phyloP scores from a whole-genome alignment of 2,113 vertebrate genomes.

The Perca fluviatilis region DNA sequence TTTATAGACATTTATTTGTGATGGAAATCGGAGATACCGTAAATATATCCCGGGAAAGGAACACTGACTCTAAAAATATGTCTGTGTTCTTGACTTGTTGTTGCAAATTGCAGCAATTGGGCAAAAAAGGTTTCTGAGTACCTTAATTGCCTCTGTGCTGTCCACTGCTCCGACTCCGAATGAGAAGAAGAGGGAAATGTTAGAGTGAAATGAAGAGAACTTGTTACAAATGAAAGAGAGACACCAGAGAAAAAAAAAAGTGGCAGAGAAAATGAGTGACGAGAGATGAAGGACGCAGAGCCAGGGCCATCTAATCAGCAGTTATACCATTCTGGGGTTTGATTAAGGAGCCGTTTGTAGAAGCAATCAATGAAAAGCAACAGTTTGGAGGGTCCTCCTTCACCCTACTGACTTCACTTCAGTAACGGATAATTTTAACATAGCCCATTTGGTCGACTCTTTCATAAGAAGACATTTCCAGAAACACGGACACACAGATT shows the following conservation, averaged over 20 bases:
- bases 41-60: no score
- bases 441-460: neutral
- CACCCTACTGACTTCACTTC: neutral
- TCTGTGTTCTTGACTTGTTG: no score
- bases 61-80: no score
- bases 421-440: neutral
- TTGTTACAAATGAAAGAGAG: neutral
- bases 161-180: no score
- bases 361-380: constrained; percentile 45
- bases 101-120: no score
- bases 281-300: neutral
- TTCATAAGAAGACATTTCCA: constrained; percentile 2
- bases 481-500: neutral
- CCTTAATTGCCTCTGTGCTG: no score
- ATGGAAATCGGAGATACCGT: no score
- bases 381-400: neutral
- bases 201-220: neutral
- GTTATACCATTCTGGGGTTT: neutral
- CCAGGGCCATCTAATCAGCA: constrained; percentile 25
- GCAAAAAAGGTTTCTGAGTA: no score
- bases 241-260: neutral
- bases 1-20: no score
- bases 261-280: neutral
- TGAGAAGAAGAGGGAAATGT: no score
- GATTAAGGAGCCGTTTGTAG: constrained; percentile 40